Evolutionary conservation across 2,113 vertebrate genomes (phyloP), one percentile per base, ranked within the genome.

Genomic region (Coregonus clupeaformis): DNA sequence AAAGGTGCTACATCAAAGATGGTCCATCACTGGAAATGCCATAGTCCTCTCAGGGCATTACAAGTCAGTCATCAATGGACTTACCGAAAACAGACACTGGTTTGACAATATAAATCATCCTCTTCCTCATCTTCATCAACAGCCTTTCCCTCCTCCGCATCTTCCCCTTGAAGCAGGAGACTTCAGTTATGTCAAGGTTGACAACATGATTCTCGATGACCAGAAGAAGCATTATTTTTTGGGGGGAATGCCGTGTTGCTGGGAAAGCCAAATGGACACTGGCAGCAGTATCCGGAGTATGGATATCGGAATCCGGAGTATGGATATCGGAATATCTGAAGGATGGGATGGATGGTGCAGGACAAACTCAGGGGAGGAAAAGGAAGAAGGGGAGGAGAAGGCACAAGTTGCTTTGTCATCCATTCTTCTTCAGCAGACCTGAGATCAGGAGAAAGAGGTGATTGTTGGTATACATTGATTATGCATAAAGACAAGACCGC

Each of bases 351-450:
- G 47, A 27, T 62, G 52, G 76, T 81, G 70, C 72, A 29, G 68
- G 6, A 49, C 73, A 55, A 74, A 67, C 76, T 80, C 72, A 73
- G 63, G 72, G 49, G 42, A 20, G 16, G 70, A 66, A 18, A 29
- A 29, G 25, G 36, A 55, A 22, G 22, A 77, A 20, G 63, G 30
- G 63, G 75, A 76, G 83, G 72, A 79, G 78, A 90, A 91, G 90
- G 88, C 89, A 91, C 88, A 72, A 71, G 22, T 80, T 73, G 70
- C 75, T 81, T 81, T 77, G 73, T 68, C 68, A 30, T 79, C 66
- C 74, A 60, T 6, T 76, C 71, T 79, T 80, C 81, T 79, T 93
- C 89, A 94, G 88, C 93, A 94, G 63, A 94, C 93, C 93, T 93
- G 85, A 5, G 79, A 6, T 29, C 74, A 47, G 45, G 36, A 75